Evolutionary conservation across 1,140 invertebrate species (phyloP).

Genomic region (Psilanteris sp.): DNA sequence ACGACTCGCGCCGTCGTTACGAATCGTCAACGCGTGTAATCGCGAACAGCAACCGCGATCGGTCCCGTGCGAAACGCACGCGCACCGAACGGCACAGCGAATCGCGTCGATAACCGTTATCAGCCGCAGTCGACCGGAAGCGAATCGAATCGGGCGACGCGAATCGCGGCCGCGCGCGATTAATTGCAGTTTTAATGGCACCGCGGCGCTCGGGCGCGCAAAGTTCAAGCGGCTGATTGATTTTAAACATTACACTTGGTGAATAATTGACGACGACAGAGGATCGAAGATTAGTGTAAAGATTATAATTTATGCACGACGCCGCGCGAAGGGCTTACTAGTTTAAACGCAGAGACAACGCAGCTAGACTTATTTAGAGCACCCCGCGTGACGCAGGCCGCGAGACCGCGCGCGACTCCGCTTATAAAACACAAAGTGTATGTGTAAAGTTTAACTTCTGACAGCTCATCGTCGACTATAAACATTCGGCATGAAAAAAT

Average conservation of each 20-base stretch:
- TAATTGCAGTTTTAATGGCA: too few species aligned
- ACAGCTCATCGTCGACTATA: slow-evolving; percentile 21
- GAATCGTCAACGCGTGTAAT: too few species aligned
- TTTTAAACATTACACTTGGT: slow-evolving; percentile 40
- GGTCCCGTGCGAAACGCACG: too few species aligned
- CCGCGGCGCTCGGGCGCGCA: too few species aligned
- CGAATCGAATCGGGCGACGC: too few species aligned
- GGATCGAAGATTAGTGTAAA: slow-evolving; percentile 34
- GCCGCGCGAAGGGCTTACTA: slow-evolving; percentile 7
- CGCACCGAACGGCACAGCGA: too few species aligned
- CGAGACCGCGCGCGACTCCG: too few species aligned
- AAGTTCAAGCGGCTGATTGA: slow-evolving; percentile 31
- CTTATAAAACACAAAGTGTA: slow-evolving; percentile 20
- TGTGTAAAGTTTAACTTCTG: slow-evolving; percentile 38
- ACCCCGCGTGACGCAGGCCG: slow-evolving; percentile 22
- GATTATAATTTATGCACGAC: slow-evolving; percentile 30
- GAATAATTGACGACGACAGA: slow-evolving; percentile 33
- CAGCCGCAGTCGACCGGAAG: too few species aligned
- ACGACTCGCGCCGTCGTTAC: too few species aligned
- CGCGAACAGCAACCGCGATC: too few species aligned
- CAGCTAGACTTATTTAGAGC: slow-evolving; percentile 48
- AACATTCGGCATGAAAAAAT: slow-evolving; percentile 28
- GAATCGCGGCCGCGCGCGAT: too few species aligned
- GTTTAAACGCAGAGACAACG: slow-evolving; percentile 43
- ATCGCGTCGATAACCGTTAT: too few species aligned